A percentile compares a stretch with the other conserved stretches of the same genome.
Evolutionary conservation across 2,797 vertebrate species (phyloP).

Genomic region (Argya squamiceps): DNA sequence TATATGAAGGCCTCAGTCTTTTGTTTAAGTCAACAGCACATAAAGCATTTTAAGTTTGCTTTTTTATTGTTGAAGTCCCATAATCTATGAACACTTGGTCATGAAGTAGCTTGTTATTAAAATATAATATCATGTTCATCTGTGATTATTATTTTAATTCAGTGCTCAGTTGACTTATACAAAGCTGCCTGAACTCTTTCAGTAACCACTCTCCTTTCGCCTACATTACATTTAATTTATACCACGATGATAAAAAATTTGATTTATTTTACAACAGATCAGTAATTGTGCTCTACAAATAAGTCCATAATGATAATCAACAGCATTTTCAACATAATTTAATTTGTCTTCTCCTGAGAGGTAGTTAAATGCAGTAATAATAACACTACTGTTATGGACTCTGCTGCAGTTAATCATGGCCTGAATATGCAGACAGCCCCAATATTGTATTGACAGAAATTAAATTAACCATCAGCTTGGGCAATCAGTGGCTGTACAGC

Average conservation of each 20-base stretch:
- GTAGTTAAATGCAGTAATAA: conserved; percentile 88
- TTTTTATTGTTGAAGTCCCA: conserved; percentile 52
- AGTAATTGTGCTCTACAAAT: conserved; percentile 89
- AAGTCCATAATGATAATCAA: conserved; percentile 88
- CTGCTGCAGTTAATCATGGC: conserved; percentile 83
- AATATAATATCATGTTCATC: conserved; percentile 68
- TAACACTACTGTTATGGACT: conserved; percentile 83
- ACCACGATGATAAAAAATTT: conserved; percentile 86
- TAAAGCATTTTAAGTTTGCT: conserved; percentile 11
- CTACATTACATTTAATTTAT: conserved; percentile 83
- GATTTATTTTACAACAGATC: conserved; percentile 90
- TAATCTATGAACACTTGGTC: conserved; percentile 70
- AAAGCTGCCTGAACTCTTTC: conserved; percentile 71
- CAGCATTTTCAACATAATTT: conserved; percentile 87
- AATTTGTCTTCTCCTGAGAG: conserved; percentile 87
- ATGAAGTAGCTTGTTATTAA: conserved; percentile 76
- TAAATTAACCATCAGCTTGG: conserved; percentile 87
- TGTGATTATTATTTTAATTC: conserved; percentile 78
- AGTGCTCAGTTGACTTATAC: conserved; percentile 66
- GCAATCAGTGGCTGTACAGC: conserved; percentile 84
- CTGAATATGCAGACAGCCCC: conserved; percentile 86
- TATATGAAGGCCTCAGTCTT: conserved; percentile 45
- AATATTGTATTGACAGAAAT: conserved; percentile 90
- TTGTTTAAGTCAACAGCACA: conserved; percentile 41
- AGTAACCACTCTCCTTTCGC: conserved; percentile 67